Evolutionary conservation across 1,140 invertebrate genomes (phyloP).

Genomic region (Hycleus phaleratus): DNA sequence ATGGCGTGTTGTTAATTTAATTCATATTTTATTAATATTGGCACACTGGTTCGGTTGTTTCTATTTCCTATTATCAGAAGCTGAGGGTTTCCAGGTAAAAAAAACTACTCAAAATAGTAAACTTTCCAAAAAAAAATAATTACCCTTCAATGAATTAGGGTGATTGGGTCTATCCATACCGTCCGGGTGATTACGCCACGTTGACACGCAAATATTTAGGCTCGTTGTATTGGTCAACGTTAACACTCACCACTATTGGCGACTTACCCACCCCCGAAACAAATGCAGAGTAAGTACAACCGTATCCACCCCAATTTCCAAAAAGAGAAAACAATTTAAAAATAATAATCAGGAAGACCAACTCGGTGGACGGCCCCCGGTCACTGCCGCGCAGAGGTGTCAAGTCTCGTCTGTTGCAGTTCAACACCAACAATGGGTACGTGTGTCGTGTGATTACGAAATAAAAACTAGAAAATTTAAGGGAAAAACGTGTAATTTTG

Average conservation of each 20-base stretch:
- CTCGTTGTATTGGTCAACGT: conserved; percentile 92
- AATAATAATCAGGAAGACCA: conserved; percentile 46
- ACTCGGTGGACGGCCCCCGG: conserved; percentile 68
- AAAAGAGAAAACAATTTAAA: not conserved
- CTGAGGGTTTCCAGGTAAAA: conserved; percentile 71
- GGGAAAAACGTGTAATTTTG: not conserved
- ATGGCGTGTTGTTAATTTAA: conserved; percentile 90
- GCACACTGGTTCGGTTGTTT: conserved; percentile 98
- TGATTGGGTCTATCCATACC: conserved; percentile 87
- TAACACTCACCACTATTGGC: conserved; percentile 93
- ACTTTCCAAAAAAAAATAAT: no score
- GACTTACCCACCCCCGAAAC: conserved; percentile 91
- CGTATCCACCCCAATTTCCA: not conserved
- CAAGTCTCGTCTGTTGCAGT: conserved; percentile 81
- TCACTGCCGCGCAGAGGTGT: conserved; percentile 75
- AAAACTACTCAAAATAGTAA: not conserved
- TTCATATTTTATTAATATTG: conserved; percentile 88
- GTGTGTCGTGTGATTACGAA: conserved; percentile 31
- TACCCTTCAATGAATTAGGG: conserved; percentile 45
- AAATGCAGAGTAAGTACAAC: conserved; percentile 84
- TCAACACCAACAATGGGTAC: conserved; percentile 81
- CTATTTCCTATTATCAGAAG: conserved; percentile 89
- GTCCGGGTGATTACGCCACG: conserved; percentile 75
- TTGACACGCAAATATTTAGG: conserved; percentile 87
- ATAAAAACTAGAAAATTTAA: no score